Evolutionary conservation across 1,140 invertebrate genomes (phyloP).

Genomic region (Drosophila bipectinata): DNA sequence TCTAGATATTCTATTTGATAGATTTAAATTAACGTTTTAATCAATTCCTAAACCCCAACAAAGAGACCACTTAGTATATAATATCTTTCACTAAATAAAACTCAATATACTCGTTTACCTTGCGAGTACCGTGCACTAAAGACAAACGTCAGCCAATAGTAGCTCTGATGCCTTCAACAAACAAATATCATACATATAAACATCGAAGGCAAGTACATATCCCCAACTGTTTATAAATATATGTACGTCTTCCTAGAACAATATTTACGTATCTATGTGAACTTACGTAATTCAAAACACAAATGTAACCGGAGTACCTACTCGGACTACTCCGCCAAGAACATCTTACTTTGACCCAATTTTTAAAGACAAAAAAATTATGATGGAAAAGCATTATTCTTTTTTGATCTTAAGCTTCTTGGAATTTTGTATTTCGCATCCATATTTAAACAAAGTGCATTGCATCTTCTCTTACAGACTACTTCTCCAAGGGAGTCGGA

Average conservation of each 20-base stretch:
- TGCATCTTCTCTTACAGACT: constrained; percentile 38
- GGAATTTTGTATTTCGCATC: background rate
- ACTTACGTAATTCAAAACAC: constrained; percentile 39
- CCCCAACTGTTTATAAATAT: constrained; percentile 52
- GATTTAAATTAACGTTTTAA: background rate
- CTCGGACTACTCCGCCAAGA: background rate
- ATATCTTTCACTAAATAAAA: background rate
- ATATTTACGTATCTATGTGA: constrained; percentile 38
- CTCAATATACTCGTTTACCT: constrained; percentile 23
- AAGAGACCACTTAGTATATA: background rate
- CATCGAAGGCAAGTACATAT: constrained; percentile 65
- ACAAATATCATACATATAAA: constrained; percentile 36
- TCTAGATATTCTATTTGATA: background rate
- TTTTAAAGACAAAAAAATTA: constrained; percentile 4
- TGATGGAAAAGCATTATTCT: background rate
- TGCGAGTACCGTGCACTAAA: constrained; percentile 51
- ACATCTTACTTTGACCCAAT: constrained; percentile 17
- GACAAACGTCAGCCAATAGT: constrained; percentile 65
- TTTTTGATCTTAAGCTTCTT: constrained; percentile 2
- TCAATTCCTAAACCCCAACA: too few species aligned
- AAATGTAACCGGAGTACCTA: constrained; percentile 21
- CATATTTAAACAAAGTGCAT: background rate
- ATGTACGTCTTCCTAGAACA: constrained; percentile 33
- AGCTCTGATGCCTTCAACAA: constrained; percentile 37
- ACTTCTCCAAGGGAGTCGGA: constrained; percentile 76